Evolutionary conservation across 2,113 vertebrate genomes (phyloP).

Genomic region (Laterallus jamaicensis): DNA sequence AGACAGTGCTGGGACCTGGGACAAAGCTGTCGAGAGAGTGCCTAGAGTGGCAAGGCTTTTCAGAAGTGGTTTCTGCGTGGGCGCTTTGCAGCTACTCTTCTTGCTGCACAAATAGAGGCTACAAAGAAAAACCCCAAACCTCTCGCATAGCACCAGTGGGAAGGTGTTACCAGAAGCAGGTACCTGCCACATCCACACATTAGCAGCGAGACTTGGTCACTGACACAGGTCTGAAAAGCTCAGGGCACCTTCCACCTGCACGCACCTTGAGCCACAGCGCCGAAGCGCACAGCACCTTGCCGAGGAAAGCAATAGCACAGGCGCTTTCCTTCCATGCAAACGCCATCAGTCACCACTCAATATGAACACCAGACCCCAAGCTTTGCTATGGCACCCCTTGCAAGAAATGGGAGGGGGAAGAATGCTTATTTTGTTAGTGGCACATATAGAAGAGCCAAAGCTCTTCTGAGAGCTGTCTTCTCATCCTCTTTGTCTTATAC

Average conservation of each 20-base stretch:
- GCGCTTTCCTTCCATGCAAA: not conserved
- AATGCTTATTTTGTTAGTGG: not conserved
- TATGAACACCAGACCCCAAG: not conserved
- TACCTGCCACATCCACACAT: accelerated
- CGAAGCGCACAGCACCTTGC: not conserved
- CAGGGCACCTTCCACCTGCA: too few species aligned
- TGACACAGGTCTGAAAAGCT: not conserved
- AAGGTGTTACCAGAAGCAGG: not conserved
- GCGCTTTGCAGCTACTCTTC: not conserved
- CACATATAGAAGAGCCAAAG: not conserved
- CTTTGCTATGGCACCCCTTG: not conserved
- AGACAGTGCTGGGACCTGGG: not conserved
- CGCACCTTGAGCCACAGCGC: not conserved
- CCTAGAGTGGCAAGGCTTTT: accelerated
- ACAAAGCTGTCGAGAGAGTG: accelerated
- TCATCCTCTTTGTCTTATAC: not conserved
- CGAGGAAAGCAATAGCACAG: not conserved
- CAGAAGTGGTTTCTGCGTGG: not conserved
- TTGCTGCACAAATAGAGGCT: not conserved
- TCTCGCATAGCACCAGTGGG: not conserved
- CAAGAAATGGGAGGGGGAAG: not conserved
- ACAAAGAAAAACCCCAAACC: not conserved
- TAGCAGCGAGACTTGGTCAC: not conserved
- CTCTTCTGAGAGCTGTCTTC: not conserved
- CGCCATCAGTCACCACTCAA: not conserved